These are phyloP conservation scores for Terebella lapidaria DNA, from an alignment of 2,888 invertebrate species.

Conservation along the genomic window DNA sequence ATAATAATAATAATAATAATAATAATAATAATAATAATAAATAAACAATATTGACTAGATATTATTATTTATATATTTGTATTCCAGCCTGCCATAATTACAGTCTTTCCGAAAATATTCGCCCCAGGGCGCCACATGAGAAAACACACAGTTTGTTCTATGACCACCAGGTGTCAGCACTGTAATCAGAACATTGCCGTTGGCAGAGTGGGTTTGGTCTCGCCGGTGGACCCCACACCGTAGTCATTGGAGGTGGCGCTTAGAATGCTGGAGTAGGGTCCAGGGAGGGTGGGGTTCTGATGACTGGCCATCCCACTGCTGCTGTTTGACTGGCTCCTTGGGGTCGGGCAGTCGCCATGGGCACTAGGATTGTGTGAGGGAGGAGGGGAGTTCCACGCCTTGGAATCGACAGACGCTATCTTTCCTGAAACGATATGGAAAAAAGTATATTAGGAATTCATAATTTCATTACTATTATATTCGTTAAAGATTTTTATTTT, in stretches of 20 bases:
- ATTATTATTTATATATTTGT: too few species aligned
- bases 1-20: too few species aligned
- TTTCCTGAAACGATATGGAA: neutral
- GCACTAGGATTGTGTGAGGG: too few species aligned
- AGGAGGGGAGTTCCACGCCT: neutral
- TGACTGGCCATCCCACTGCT: neutral
- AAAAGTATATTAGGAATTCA: neutral
- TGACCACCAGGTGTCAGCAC: neutral
- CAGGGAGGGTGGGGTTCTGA: slow-evolving; percentile 13
- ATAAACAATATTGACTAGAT: too few species aligned
- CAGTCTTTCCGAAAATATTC: too few species aligned
- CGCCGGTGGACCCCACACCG: neutral
- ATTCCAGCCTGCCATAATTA: too few species aligned
- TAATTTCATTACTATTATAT: neutral
- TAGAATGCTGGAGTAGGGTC: slow-evolving; percentile 18
- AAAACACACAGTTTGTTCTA: too few species aligned
- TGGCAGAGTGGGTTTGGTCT: neutral
- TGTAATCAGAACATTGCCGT: slow-evolving; percentile 2
- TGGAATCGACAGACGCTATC: neutral
- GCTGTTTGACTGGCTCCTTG: neutral
- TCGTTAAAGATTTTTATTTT: neutral
- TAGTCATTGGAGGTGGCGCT: slow-evolving; percentile 2
- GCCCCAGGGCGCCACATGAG: too few species aligned
- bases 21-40: too few species aligned
- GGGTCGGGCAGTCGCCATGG: neutral